A percentile compares a stretch with the other conserved stretches of the same genome.
Conservation (phyloP, 1,140 invertebrate species). For the Eciton burchellii region DNA sequence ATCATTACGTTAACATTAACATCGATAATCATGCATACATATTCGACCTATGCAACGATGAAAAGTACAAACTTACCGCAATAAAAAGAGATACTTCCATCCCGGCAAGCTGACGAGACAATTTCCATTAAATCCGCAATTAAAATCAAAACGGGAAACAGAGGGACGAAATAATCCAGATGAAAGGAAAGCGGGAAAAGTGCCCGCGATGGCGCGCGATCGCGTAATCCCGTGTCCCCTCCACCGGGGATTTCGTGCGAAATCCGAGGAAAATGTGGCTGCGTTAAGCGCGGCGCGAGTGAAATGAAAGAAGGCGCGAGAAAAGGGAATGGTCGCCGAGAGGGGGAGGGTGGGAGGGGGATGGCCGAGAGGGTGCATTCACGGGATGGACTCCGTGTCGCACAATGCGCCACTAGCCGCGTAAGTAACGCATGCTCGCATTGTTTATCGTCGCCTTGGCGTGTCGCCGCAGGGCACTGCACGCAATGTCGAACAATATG, state of each 20-base stretch:
- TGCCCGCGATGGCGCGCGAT: not conserved
- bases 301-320: conserved; percentile 12
- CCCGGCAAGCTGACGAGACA: too few relatives aligned
- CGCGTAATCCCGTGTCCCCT: not conserved
- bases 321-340: too few relatives aligned
- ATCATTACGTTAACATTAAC: too few relatives aligned
- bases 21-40: too few relatives aligned
- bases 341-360: too few relatives aligned
- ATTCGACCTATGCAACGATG: too few relatives aligned
- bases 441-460: conserved; percentile 78
- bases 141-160: not conserved
- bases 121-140: not conserved
- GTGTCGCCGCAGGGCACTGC: conserved; percentile 69
- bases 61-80: too few relatives aligned
- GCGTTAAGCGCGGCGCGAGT: not conserved
- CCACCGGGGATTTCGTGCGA: not conserved
- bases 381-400: conserved; percentile 18
- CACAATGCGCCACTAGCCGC: conserved; percentile 71
- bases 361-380: not conserved
- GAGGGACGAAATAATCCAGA: not conserved
- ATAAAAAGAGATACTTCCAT: too few relatives aligned
- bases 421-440: conserved; percentile 77
- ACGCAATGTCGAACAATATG: conserved; percentile 63
- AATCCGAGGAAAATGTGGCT: conserved; percentile 3
- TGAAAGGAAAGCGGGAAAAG: too few relatives aligned